Base-by-base conservation (phyloP, 2,113 vertebrate genomes). In the Rallus limicola region DNA sequence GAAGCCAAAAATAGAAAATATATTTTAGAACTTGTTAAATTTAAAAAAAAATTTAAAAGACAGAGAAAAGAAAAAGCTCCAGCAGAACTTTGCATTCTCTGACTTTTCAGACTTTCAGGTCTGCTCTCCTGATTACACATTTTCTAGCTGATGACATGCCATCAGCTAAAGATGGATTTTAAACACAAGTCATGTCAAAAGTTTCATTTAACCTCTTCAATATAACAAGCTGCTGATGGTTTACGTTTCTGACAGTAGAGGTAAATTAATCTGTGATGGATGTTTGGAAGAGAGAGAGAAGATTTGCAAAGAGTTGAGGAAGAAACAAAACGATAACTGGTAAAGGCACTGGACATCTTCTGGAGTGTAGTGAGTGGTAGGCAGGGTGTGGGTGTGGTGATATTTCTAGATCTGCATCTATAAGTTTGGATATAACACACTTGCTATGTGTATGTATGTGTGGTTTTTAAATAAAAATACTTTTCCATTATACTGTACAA, bases 121-220 rank as follows among this genome's bases (percentile, higher is more conserved):
- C 93, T 97, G 94, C 96, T 97, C 86, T 97, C 78, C 91, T 97
- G 95, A 97, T 97, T 97, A 94, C 95, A 97, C 95, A 96, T 96
- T 96, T 97, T 94, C 91, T 96, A 97, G 92, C 91, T 96, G 96
- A 97, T 97, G 97, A 97, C 95, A 96, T 95, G 95, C 94, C 96
- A 95, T 96, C 95, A 97, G 91, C 96, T 97, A 96, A 97, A 97
- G 94, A 97, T 96, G 96, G 95, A 96, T 97, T 96, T 97, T 92
- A 97, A 97, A 95, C 94, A 97, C 96, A 94, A 97, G 93, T 97
- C 94, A 96, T 96, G 96, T 96, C 97, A 97, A 95, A 97, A 97
- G 95, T 97, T 97, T 97, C 96, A 91, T 96, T 97, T 96, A 97
- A 97, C 97, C 96, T 97, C 95, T 97, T 95, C 95, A 92, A 86